Evolutionary conservation across 2,888 invertebrate species (phyloP).

Genomic region (Oscheius sp.): DNA sequence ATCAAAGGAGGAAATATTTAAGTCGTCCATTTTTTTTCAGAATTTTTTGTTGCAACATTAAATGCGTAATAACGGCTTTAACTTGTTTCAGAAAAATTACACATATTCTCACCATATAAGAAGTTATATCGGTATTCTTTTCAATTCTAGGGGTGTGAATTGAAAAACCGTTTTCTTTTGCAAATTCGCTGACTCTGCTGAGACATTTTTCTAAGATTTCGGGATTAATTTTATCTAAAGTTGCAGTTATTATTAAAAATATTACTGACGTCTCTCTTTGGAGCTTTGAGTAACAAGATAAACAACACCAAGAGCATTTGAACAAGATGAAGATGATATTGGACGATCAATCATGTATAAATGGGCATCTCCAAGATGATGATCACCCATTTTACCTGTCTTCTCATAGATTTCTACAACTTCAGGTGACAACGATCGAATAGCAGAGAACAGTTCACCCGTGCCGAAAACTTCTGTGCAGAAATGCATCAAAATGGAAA

Average conservation of each 20-base stretch:
- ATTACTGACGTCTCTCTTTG: conserved; percentile 4
- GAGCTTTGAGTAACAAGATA: conserved; percentile 2
- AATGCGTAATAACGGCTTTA: too few relatives aligned
- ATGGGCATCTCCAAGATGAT: conserved; percentile 71
- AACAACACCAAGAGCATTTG: neutral
- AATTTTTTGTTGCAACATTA: too few relatives aligned
- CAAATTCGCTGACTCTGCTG: conserved; percentile 7
- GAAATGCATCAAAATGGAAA: conserved; percentile 35
- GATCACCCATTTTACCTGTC: conserved; percentile 71
- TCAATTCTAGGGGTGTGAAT: conserved; percentile 17
- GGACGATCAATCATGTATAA: conserved; percentile 56
- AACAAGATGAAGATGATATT: neutral
- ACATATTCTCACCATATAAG: conserved; percentile 9
- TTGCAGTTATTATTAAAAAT: neutral
- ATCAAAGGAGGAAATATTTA: too few relatives aligned
- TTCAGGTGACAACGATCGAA: conserved; percentile 61
- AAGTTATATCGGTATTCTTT: conserved; percentile 9
- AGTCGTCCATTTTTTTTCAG: too few relatives aligned
- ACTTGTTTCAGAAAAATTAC: neutral
- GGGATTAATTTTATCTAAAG: conserved; percentile 5
- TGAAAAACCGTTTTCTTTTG: neutral
- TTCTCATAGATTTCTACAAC: conserved; percentile 70
- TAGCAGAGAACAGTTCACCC: conserved; percentile 72
- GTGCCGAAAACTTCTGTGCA: conserved; percentile 72
- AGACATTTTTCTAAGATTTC: conserved; percentile 18